Base-by-base conservation (phyloP, 1,140 invertebrate genomes). In the Macrocentrus cingulum region DNA sequence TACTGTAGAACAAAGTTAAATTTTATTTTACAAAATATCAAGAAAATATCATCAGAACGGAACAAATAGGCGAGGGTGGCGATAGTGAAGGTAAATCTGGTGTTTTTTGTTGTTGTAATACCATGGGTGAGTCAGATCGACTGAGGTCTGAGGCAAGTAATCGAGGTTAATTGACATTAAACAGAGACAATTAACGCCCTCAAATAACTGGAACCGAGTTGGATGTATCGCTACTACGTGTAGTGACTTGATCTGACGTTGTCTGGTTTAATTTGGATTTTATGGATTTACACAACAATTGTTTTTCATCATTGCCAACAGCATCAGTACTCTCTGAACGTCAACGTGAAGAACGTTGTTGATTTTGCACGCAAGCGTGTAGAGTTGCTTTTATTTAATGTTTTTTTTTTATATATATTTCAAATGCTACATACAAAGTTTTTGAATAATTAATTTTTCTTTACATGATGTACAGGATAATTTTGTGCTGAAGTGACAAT, bases 81-180 rank as follows among this genome's bases (percentile, higher is more conserved):
- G n/a, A n/a, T n/a, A n/a, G n/a, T n/a, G n/a, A n/a, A n/a, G n/a
- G n/a, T n/a, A n/a, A n/a, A n/a, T n/a, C 13, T 8, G 8, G 36
- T 13, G 36, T 39, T 8, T 39, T 39, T 11, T 39, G 4, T n/a
- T 13, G 36, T 39, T n/a, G 3, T n/a, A 5, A 39, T n/a, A 51
- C 29, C n/a, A n/a, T n/a, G 18, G 50, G 37, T 52, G 50, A 52
- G 50, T 52, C 51, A 34, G 37, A 44, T 39, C 42, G 49, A 29
- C 9, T 45, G 25, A 41, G 49, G 37, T 46, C 41, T 36, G 16
- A 42, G 20, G 25, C 32, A 59, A 53, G 57, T 59, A 64, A 71
- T 65, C 55, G 64, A 69, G 65, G 66, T 66, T 68, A 68, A 68
- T 69, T 66, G 65, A n/a, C 59, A 61, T 59, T 59, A 66, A 69